A percentile compares a stretch with the other conserved stretches of the same genome.
phyloP scores from a whole-genome alignment of 1,140 invertebrate genomes.

The Panagrolaimus sp. region DNA sequence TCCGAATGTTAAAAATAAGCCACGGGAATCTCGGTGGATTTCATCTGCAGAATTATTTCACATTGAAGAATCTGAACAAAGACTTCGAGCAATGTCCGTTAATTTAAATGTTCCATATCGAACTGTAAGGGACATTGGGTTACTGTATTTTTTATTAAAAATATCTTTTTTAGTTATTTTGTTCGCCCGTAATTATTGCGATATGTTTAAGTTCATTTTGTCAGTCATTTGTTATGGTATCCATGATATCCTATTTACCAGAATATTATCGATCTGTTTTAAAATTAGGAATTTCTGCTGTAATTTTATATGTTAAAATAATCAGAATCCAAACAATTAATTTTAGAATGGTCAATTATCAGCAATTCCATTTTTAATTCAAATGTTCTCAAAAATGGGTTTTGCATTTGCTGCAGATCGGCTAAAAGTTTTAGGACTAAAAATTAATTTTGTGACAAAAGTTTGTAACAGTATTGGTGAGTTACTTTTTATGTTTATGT shows the following conservation, averaged over 20 bases:
- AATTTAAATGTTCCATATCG: slow-evolving; percentile 11
- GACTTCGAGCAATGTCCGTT: not conserved
- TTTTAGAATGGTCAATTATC: slow-evolving; percentile 3
- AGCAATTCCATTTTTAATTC: slow-evolving; percentile 17
- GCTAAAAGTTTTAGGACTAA: not conserved
- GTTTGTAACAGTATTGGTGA: slow-evolving; percentile 2
- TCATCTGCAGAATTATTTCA: not conserved
- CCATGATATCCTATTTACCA: slow-evolving; percentile 2
- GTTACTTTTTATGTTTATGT: not conserved
- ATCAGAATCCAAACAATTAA: no score
- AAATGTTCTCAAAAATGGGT: slow-evolving; percentile 13
- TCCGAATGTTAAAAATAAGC: not conserved
- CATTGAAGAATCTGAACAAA: not conserved
- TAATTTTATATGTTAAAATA: no score
- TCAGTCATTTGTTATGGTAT: slow-evolving; percentile 17
- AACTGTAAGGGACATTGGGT: not conserved
- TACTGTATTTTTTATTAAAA: not conserved
- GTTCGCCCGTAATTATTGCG: not conserved
- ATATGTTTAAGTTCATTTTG: slow-evolving; percentile 18
- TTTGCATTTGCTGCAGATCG: slow-evolving; percentile 2
- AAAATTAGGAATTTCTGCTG: not conserved
- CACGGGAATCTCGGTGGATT: not conserved
- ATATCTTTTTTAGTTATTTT: not conserved
- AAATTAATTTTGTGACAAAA: not conserved
- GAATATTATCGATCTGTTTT: slow-evolving; percentile 16